Percentiles rank a stretch among this genome's conserved stretches.
Conservation (phyloP, 2,888 invertebrate species). For the Coronaproctus castanopsis region DNA sequence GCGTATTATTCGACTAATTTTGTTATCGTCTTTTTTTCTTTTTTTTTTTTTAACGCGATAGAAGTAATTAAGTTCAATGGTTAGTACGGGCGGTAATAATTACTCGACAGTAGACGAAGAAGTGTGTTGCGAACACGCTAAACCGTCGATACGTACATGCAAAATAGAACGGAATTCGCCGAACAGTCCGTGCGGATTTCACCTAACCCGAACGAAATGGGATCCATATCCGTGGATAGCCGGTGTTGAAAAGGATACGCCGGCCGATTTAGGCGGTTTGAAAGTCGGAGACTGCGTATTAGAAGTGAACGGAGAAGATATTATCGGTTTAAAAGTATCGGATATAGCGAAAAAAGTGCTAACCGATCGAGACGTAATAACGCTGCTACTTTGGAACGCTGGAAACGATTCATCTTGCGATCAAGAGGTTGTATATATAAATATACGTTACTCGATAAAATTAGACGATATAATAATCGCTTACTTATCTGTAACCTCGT, state of each 20-base stretch:
- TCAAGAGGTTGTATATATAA: conserved; percentile 19
- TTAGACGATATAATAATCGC: too few species aligned
- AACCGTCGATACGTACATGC: conserved; percentile 18
- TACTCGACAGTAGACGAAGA: conserved; percentile 13
- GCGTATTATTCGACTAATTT: too few species aligned
- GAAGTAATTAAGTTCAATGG: too few species aligned
- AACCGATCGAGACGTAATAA: conserved; percentile 16
- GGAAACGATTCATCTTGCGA: conserved; percentile 19
- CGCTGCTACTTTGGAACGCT: conserved; percentile 22
- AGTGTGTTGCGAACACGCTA: conserved; percentile 9
- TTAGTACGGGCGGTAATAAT: background rate
- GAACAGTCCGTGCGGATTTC: conserved; percentile 20
- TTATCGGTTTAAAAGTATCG: conserved; percentile 20
- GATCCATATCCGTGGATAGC: conserved; percentile 23
- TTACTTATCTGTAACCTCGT: too few species aligned
- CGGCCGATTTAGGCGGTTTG: conserved; percentile 20
- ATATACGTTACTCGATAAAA: too few species aligned
- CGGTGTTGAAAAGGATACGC: conserved; percentile 20
- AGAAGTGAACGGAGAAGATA: conserved; percentile 22
- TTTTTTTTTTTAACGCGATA: too few species aligned
- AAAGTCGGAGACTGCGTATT: conserved; percentile 22
- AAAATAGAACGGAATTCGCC: conserved; percentile 16
- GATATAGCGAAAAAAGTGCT: conserved; percentile 20
- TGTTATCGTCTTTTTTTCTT: too few species aligned
- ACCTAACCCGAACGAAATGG: conserved; percentile 22